Conservation (phyloP, 2,797 vertebrate genomes). For the Notolepis coatsorum region DNA sequence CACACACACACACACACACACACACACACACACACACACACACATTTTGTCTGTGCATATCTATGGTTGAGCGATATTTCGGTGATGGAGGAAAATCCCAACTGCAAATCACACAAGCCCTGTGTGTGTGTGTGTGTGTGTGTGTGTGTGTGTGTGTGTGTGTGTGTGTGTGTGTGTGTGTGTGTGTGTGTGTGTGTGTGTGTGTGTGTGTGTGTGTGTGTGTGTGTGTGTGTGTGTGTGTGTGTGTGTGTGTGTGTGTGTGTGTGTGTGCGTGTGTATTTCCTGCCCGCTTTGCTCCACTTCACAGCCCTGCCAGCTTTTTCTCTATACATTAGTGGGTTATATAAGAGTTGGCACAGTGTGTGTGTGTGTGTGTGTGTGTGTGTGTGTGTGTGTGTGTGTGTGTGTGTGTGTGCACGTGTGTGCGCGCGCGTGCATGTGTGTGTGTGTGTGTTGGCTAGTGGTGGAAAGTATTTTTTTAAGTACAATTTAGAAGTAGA, state of each 20-base stretch:
- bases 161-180: neutral
- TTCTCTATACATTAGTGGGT: conserved; percentile 28
- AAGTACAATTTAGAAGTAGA: neutral
- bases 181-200: too few species aligned
- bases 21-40: neutral
- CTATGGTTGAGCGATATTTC: conserved; percentile 5
- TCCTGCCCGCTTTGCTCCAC: conserved; percentile 28
- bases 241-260: too few species aligned
- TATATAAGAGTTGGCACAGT: conserved; percentile 50
- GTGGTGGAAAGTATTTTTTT: neutral
- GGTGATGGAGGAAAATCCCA: conserved; percentile 47
- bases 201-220: too few species aligned
- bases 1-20: neutral
- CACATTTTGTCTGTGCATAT: neutral
- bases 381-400: neutral
- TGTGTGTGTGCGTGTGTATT: too few species aligned
- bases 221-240: neutral
- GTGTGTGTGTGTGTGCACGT: neutral
- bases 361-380: conserved; percentile 20
- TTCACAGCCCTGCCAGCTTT: conserved; percentile 9
- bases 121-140: neutral
- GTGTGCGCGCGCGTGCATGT: neutral
- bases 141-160: too few species aligned
- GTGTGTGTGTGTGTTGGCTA: neutral
- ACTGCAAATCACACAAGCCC: conserved; percentile 44